Percentiles rank a stretch among this genome's conserved stretches.
Conservation (phyloP, 2,797 vertebrate genomes). For the Pangasius larnaudii region DNA sequence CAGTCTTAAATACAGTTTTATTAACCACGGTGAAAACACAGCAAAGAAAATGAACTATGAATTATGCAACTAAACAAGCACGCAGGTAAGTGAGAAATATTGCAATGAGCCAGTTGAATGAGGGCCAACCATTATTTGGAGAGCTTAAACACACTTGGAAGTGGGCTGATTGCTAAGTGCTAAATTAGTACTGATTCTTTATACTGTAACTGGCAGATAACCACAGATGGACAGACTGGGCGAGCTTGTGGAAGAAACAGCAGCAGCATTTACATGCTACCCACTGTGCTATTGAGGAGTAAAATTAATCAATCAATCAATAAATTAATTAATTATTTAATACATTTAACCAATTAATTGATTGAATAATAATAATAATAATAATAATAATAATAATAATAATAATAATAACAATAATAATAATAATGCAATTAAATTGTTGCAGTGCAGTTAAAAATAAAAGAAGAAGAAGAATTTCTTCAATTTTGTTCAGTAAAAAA, state of each 20-base stretch:
- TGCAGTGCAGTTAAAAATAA: too few species aligned
- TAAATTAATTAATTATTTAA: too few species aligned
- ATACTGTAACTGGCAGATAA: background rate
- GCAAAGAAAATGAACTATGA: background rate
- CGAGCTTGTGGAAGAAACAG: background rate
- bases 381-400: too few species aligned
- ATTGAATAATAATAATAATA: too few species aligned
- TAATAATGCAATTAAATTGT: too few species aligned
- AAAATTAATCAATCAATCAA: too few species aligned
- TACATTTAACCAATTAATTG: too few species aligned
- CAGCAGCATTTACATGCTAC: too few species aligned
- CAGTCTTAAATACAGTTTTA: background rate
- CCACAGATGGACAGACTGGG: background rate
- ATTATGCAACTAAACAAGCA: background rate
- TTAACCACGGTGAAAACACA: background rate
- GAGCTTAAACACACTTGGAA: background rate
- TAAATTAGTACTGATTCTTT: constrained; percentile 2
- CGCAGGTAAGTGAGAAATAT: background rate
- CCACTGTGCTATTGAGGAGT: background rate
- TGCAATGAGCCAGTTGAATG: background rate
- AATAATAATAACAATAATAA: too few species aligned
- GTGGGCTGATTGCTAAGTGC: background rate
- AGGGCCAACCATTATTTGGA: background rate
- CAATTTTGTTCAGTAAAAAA: too few species aligned
- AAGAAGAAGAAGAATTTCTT: too few species aligned